Evolutionary conservation across 1,140 invertebrate species (phyloP).

Genomic region (Heliconius eleuchia): DNA sequence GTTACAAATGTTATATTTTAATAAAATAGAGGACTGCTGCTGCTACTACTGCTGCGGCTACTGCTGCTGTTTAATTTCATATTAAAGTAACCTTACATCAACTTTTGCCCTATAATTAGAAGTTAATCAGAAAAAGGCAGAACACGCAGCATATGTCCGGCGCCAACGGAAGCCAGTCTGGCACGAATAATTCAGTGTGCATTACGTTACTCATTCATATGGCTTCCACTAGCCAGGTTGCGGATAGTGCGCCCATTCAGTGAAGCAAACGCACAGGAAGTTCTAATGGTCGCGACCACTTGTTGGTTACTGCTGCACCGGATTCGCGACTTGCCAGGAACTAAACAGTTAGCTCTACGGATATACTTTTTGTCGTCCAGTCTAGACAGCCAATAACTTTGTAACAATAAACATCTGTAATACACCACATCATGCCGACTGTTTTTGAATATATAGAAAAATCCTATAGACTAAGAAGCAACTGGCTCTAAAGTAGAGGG

Average conservation of each 20-base stretch:
- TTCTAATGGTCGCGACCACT: constrained; percentile 60
- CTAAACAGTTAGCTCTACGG: constrained; percentile 54
- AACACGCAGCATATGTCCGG: constrained; percentile 70
- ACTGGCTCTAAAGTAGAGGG: constrained; percentile 36
- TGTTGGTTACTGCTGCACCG: constrained; percentile 56
- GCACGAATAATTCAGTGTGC: constrained; percentile 74
- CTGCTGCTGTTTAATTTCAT: no score
- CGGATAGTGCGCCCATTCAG: constrained; percentile 59
- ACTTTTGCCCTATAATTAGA: constrained; percentile 75
- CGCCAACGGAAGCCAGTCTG: constrained; percentile 73
- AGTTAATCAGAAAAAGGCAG: constrained; percentile 78
- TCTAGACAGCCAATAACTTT: constrained; percentile 6
- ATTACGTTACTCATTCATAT: constrained; percentile 72
- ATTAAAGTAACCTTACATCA: not conserved
- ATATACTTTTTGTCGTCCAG: constrained; percentile 23
- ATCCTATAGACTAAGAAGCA: constrained; percentile 7
- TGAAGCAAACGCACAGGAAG: constrained; percentile 65
- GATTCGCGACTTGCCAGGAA: constrained; percentile 56
- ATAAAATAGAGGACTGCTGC: no score
- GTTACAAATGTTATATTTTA: no score
- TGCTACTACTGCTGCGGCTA: no score
- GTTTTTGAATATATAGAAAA: not conserved
- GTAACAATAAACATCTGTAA: not conserved
- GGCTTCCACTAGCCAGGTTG: constrained; percentile 56
- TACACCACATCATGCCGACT: not conserved